phyloP scores from a whole-genome alignment of 2,113 vertebrate species.

The Aviceda subcristata region DNA sequence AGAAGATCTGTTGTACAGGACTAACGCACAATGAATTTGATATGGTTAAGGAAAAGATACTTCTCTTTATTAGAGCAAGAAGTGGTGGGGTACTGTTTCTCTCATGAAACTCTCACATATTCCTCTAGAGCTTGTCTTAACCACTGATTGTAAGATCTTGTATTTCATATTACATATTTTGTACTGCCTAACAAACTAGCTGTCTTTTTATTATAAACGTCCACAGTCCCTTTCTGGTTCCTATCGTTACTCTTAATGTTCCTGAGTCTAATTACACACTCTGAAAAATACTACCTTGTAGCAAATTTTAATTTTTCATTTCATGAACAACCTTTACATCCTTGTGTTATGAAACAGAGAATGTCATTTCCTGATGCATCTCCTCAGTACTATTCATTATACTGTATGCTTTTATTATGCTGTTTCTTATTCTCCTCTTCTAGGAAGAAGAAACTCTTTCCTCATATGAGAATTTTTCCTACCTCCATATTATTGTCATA shows the following conservation, averaged over 20 bases:
- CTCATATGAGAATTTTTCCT: background rate
- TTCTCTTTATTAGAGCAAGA: background rate
- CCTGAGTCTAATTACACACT: background rate
- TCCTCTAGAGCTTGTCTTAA: background rate
- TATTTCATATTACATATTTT: background rate
- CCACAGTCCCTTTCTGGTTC: background rate
- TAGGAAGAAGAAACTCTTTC: background rate
- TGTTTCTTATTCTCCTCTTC: background rate
- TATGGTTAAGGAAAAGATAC: background rate
- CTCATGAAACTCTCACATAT: background rate
- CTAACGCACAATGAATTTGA: background rate
- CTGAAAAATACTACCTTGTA: background rate
- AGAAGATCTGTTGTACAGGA: background rate
- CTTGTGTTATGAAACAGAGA: background rate
- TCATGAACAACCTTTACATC: background rate
- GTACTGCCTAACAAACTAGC: background rate
- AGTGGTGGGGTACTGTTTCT: background rate
- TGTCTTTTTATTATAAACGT: background rate
- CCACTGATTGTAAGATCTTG: background rate
- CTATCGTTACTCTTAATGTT: background rate
- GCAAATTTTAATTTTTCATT: background rate
- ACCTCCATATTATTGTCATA: background rate
- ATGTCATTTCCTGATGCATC: background rate
- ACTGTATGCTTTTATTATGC: background rate
- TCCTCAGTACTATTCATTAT: background rate